Conservation (phyloP, 2,797 vertebrate genomes). For the Channallabes apus region DNA sequence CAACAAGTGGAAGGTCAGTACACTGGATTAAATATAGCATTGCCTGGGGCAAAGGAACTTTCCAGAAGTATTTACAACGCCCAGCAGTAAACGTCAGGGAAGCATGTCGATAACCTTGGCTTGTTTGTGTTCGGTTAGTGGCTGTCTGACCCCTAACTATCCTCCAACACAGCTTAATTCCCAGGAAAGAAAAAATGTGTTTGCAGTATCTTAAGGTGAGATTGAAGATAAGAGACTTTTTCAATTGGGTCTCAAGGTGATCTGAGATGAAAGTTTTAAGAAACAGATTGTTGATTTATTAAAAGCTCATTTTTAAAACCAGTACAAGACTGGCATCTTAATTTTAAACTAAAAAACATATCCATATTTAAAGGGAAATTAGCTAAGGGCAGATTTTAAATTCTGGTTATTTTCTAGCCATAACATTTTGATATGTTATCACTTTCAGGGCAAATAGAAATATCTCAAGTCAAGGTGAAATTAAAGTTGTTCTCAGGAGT, state of each 20-base stretch:
- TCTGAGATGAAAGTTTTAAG: background rate
- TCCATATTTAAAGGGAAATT: background rate
- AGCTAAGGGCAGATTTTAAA: background rate
- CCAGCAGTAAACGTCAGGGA: conserved; percentile 10
- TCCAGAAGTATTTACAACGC: conserved; percentile 6
- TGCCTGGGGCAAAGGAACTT: conserved; percentile 12
- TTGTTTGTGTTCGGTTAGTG: conserved; percentile 9
- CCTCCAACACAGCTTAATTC: conserved; percentile 10
- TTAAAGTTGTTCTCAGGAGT: background rate
- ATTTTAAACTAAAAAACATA: no score
- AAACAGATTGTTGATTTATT: no score
- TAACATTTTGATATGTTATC: conserved; percentile 39
- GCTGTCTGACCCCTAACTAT: conserved; percentile 24
- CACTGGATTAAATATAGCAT: background rate
- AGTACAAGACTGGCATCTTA: no score
- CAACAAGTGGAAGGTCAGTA: background rate
- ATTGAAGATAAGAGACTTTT: conserved; percentile 31
- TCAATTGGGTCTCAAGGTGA: conserved; percentile 15
- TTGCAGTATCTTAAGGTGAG: background rate
- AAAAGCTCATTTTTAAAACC: no score
- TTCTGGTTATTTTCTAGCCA: background rate
- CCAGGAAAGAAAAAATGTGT: conserved; percentile 2
- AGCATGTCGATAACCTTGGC: conserved; percentile 8
- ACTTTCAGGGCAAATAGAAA: conserved; percentile 45
- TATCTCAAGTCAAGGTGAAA: conserved; percentile 57